Evolutionary conservation across 2,888 invertebrate species (phyloP).

Genomic region (Cheilosia variabilis): DNA sequence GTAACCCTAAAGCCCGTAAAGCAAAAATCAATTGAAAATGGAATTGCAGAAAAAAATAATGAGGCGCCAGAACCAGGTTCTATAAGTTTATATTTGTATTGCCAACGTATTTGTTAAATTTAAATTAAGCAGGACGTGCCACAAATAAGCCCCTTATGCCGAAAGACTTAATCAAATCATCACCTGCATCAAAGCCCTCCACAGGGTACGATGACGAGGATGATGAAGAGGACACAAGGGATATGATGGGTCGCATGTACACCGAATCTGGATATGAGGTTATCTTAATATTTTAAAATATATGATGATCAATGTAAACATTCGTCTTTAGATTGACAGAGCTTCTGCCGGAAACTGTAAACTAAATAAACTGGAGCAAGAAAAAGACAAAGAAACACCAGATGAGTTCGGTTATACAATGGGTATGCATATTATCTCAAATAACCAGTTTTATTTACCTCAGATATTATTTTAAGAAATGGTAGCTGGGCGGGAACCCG

Average conservation of each 20-base stretch:
- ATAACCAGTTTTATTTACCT: no score
- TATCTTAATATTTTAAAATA: not conserved
- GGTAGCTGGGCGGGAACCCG: no score
- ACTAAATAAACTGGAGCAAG: slow-evolving; percentile 90
- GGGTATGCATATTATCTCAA: slow-evolving; percentile 87
- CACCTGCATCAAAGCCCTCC: slow-evolving; percentile 6
- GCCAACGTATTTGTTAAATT: not conserved
- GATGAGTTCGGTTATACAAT: slow-evolving; percentile 97
- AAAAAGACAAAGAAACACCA: slow-evolving; percentile 92
- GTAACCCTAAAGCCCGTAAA: slow-evolving; percentile 46
- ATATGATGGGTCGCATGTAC: slow-evolving; percentile 91
- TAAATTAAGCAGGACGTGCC: slow-evolving; percentile 31
- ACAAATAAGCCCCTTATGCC: slow-evolving; percentile 78
- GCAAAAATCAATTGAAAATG: slow-evolving; percentile 80
- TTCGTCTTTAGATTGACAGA: slow-evolving; percentile 90
- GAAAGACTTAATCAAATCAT: slow-evolving; percentile 74
- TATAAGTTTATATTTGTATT: not conserved
- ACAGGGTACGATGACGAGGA: slow-evolving; percentile 83
- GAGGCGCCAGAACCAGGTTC: slow-evolving; percentile 78
- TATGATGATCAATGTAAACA: not conserved
- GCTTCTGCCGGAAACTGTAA: slow-evolving; percentile 94
- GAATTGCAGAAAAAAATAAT: slow-evolving; percentile 78
- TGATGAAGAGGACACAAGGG: slow-evolving; percentile 90
- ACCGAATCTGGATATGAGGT: slow-evolving; percentile 92
- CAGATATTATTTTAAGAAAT: no score